Conservation (phyloP, 2,888 invertebrate species). For the Hirtodrosophila duncani region DNA sequence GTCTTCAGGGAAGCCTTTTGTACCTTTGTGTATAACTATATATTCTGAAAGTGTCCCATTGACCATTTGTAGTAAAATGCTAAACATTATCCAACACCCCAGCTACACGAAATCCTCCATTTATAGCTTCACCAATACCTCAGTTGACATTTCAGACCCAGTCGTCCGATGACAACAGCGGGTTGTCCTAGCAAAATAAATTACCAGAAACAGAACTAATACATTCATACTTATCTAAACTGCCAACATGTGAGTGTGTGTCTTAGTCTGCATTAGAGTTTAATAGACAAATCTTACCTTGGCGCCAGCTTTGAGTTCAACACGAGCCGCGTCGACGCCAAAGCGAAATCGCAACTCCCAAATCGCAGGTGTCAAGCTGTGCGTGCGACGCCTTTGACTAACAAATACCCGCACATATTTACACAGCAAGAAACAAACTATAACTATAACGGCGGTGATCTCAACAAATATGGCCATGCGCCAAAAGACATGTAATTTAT, state of each 20-base stretch:
- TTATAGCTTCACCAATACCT: too few relatives aligned
- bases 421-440: conserved; percentile 8
- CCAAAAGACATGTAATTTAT: conserved; percentile 6
- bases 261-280: too few relatives aligned
- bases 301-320: not conserved
- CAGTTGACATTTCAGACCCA: conserved; percentile 44
- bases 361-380: conserved; percentile 61
- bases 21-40: too few relatives aligned
- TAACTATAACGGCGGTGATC: conserved; percentile 5
- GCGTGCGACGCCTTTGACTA: conserved; percentile 53
- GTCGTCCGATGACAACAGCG: conserved; percentile 49
- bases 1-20: too few relatives aligned
- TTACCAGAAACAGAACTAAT: conserved; percentile 23
- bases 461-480: conserved; percentile 27
- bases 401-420: too few relatives aligned
- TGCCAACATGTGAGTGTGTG: too few relatives aligned
- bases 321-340: conserved; percentile 18
- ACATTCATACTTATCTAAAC: too few relatives aligned
- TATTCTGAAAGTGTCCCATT: too few relatives aligned
- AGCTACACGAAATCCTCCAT: not conserved
- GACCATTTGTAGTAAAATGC: too few relatives aligned
- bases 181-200: conserved; percentile 41
- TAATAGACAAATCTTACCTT: not conserved
- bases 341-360: conserved; percentile 8
- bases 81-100: too few relatives aligned